These are phyloP conservation scores for Sebastes hubbsi DNA, from an alignment of 2,797 vertebrate species.

Conservation along the genomic window DNA sequence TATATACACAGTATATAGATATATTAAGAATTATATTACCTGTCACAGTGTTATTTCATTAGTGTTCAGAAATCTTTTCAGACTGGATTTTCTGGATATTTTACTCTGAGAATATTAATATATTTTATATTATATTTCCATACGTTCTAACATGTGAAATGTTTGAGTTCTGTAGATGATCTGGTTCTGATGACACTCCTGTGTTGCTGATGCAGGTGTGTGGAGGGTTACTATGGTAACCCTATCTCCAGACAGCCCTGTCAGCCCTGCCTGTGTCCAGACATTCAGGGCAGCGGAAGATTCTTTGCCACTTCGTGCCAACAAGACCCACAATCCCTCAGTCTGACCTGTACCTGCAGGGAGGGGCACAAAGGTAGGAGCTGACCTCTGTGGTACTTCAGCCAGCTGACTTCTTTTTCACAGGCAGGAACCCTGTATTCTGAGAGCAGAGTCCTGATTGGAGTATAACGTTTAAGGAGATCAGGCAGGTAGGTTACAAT, in stretches of 20 bases:
- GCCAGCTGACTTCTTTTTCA: not conserved
- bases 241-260: constrained; percentile 80
- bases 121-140: too few relatives aligned
- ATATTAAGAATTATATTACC: too few relatives aligned
- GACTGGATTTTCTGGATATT: not conserved
- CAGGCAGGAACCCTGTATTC: not conserved
- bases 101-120: not conserved
- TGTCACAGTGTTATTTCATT: not conserved
- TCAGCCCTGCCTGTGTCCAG: constrained; percentile 87
- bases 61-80: not conserved
- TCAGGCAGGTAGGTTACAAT: not conserved
- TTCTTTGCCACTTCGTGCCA: constrained; percentile 89
- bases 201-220: constrained; percentile 79
- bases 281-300: constrained; percentile 73
- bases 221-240: constrained; percentile 86
- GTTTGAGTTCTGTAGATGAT: not conserved
- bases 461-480: not conserved
- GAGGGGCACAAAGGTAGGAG: constrained; percentile 84
- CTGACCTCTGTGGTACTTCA: not conserved
- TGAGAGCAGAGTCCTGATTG: not conserved
- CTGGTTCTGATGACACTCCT: not conserved
- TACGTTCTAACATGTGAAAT: not conserved
- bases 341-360: constrained; percentile 82
- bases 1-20: too few relatives aligned
- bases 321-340: constrained; percentile 75